These are phyloP conservation scores for Ailuropoda melanoleuca DNA, from an alignment of 2,113 vertebrate genomes.

Conservation along the genomic window DNA sequence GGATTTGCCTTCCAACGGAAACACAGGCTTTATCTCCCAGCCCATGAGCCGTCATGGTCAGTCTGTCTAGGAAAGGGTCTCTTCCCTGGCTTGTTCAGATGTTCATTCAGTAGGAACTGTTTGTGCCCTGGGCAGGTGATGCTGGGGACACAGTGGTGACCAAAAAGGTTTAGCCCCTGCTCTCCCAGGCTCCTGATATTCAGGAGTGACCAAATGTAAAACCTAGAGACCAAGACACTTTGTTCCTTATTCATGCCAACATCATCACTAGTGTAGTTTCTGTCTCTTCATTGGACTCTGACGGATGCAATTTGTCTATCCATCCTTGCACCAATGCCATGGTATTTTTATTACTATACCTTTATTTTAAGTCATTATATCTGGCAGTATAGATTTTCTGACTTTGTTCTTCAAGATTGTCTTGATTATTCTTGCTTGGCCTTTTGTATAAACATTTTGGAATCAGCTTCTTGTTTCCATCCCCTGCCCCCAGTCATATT, in stretches of 20 bases:
- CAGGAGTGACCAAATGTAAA: background rate
- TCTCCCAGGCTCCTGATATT: background rate
- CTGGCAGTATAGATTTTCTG: background rate
- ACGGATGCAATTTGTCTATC: background rate
- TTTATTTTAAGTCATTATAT: background rate
- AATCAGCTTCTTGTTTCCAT: background rate
- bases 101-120: background rate
- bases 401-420: background rate
- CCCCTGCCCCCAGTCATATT: background rate
- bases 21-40: background rate
- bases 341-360: background rate
- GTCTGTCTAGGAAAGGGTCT: background rate
- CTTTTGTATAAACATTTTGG: background rate
- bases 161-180: background rate
- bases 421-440: background rate
- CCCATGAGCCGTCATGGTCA: background rate
- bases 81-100: background rate
- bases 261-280: background rate
- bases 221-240: background rate
- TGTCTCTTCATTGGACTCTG: background rate
- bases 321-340: background rate
- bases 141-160: background rate
- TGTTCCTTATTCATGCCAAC: background rate
- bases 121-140: background rate
- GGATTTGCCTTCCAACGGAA: background rate